Conservation (phyloP, 2,888 invertebrate species). For the Zaprionus bogoriensis region DNA sequence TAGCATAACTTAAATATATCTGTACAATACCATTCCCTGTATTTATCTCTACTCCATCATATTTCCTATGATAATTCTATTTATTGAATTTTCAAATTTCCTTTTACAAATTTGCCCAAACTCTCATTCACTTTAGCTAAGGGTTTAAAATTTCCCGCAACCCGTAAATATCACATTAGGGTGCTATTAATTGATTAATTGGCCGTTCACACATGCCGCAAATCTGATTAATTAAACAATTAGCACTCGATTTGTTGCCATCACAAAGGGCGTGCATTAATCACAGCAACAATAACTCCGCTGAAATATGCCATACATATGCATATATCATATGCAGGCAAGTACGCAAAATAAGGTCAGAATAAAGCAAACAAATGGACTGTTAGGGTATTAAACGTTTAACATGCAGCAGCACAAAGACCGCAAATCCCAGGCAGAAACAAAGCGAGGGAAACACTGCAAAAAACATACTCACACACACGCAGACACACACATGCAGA, state of each 20-base stretch:
- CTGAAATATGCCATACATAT: too few species aligned
- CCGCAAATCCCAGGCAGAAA: conserved; percentile 10
- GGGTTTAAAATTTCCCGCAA: too few species aligned
- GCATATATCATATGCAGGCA: not conserved
- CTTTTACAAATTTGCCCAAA: too few species aligned
- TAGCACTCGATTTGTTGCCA: conserved; percentile 24
- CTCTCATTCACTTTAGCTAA: too few species aligned
- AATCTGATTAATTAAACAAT: conserved; percentile 43
- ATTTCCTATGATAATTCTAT: too few species aligned
- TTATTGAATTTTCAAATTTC: too few species aligned
- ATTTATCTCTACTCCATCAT: too few species aligned
- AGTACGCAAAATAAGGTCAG: conserved; percentile 14
- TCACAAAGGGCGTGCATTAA: not conserved
- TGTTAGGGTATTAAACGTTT: conserved; percentile 36
- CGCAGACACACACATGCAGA: conserved; percentile 3
- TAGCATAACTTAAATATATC: too few species aligned
- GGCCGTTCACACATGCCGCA: not conserved
- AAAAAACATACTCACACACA: not conserved
- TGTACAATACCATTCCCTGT: too few species aligned
- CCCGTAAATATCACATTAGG: not conserved
- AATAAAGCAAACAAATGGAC: conserved; percentile 2
- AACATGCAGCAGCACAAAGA: conserved; percentile 29
- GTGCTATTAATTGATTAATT: conserved; percentile 8
- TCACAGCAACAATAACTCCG: too few species aligned
- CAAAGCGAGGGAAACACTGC: not conserved